Percentiles rank a stretch among this genome's conserved stretches.
Conservation (phyloP, 2,113 vertebrate genomes). For the Syngnathus typhle region DNA sequence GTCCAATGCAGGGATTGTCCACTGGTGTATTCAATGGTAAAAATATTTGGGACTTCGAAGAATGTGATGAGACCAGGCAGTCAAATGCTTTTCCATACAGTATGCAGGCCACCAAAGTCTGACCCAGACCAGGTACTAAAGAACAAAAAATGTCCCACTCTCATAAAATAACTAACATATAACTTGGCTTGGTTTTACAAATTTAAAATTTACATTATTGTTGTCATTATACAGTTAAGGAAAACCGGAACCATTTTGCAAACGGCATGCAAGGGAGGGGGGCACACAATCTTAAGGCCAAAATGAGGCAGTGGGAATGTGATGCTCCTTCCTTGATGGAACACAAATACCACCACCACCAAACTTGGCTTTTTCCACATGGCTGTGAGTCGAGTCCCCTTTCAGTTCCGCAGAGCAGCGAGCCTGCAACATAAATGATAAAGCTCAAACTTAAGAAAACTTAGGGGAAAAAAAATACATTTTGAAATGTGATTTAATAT, state of each 20-base stretch:
- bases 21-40: constrained; percentile 1
- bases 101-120: background rate
- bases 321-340: constrained; percentile 8
- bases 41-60: background rate
- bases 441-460: background rate
- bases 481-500: background rate
- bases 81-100: background rate
- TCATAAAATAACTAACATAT: constrained; percentile 10
- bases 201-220: constrained; percentile 22
- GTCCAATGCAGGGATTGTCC: constrained; percentile 22
- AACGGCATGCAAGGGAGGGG: constrained; percentile 19
- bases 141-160: background rate
- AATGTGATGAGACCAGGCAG: background rate
- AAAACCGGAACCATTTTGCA: constrained; percentile 24
- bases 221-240: constrained; percentile 14
- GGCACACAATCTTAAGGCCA: background rate
- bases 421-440: constrained; percentile 64
- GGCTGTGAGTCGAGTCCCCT: constrained; percentile 6
- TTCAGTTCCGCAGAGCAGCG: constrained; percentile 83
- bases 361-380: constrained; percentile 11
- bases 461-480: background rate
- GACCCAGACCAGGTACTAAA: background rate
- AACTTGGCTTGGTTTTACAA: background rate
- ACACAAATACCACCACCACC: constrained; percentile 24
- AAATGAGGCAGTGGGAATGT: background rate